Percentiles rank a stretch among this genome's conserved stretches.
These are phyloP conservation scores for Atherinomorus stipes DNA, from an alignment of 2,113 vertebrate species.

Conservation along the genomic window DNA sequence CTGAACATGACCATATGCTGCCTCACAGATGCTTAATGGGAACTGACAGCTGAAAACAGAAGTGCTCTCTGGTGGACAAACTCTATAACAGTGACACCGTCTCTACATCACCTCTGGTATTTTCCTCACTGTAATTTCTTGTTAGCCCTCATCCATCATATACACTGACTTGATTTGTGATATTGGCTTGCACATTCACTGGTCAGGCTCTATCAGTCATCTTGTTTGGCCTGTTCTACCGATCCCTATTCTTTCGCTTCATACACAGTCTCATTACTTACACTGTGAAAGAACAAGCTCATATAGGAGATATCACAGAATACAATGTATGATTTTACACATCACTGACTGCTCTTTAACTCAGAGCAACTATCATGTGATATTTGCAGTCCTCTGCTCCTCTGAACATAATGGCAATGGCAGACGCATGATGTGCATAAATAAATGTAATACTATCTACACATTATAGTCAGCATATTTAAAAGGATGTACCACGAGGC, in stretches of 20 bases:
- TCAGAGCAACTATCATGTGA: conserved; percentile 9
- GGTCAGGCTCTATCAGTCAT: conserved; percentile 3
- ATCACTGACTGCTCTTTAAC: conserved; percentile 14
- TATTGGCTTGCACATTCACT: background rate
- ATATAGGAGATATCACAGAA: background rate
- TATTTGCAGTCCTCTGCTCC: background rate
- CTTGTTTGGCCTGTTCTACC: background rate
- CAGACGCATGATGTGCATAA: background rate
- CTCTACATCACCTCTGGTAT: background rate
- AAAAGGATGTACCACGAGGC: no score
- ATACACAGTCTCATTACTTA: background rate
- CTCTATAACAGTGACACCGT: background rate
- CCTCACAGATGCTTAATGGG: no score
- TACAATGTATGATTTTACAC: background rate
- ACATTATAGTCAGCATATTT: no score
- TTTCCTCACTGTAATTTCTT: background rate
- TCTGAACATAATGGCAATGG: background rate
- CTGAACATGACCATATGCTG: background rate
- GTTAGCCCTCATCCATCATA: conserved; percentile 1
- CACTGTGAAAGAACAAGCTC: background rate
- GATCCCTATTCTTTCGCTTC: background rate
- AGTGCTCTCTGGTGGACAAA: background rate
- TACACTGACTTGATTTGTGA: background rate
- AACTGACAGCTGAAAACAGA: background rate
- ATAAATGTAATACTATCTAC: background rate